Base-by-base conservation (phyloP, 2,797 vertebrate genomes). In the Gila robusta region DNA sequence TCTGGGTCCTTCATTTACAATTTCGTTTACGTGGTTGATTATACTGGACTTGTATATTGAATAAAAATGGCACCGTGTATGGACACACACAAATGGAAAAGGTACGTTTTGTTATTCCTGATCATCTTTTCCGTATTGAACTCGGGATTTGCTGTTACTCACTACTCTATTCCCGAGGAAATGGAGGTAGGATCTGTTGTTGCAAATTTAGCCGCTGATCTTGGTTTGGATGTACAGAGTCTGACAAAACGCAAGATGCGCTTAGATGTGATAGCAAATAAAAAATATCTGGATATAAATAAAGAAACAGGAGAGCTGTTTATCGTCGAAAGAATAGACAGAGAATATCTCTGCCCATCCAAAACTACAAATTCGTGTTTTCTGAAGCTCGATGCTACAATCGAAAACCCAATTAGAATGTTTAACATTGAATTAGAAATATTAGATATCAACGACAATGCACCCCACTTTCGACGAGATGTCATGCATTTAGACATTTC, bases 141-240 rank as follows among this genome's bases (percentile, higher is more conserved):
- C 6, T 32, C 41, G 26, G 44, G 74, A 6, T 70, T 83, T 44
- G 26, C 89, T 28, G 87, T 91, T 11, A 86, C 88, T 59, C 92
- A 93, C 69, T 93, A 94, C 73, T 92, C 91, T 0, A 91, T 94
- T 54, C 91, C 92, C 0, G 93, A 94, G 39, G 94, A 95, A 70
- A 90, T 93, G 90, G 88, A 93, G 17, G 91, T 92, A 85, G 92
- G 92, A 32, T 92, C 93, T 0, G 64, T 93, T 1, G 91, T 95
- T 0, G 93, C 92, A 0, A 94, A 94, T 74, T 59, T 94, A 35
- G 93, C 92, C 2, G 49, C 83, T 1, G 93, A 94, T 91, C 79
- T 94, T 0, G 84, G 87, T 2, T 28, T 94, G 62, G 92, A 93
- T 39, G 73, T 91, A 0, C 89, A 90, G 44, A 90, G 88, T 12